Evolutionary conservation across 2,113 vertebrate genomes (phyloP), one percentile per base, ranked within the genome.

Genomic region (Callithrix jacchus): DNA sequence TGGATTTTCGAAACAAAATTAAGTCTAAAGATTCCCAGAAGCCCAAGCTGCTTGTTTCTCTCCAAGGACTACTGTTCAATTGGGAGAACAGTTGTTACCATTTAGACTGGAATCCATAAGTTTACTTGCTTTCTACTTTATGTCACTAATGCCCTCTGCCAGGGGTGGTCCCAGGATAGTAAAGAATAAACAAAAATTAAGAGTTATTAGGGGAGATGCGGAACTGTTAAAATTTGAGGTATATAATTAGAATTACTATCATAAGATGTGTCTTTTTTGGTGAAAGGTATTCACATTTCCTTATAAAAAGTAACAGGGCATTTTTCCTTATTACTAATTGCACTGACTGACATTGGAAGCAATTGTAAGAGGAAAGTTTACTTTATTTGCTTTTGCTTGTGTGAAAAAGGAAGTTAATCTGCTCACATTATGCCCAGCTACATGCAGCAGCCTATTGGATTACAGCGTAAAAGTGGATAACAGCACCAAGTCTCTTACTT

Each of bases 1-100:
- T 96, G 82, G 85, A 95, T 97, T 97, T 96, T 95, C 0, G 12
- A 86, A 96, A 71, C 68, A 98, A 97, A 97, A 97, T 97, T 93
- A 96, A 97, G 84, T 87, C 77, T 95, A 93, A 97, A 89, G 87
- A 87, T 94, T 80, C 79, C 68, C 61, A 92, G 61, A 94, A 95
- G 77, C n/a, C 58, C 52, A 93, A 52, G 12, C 12, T 92, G 49
- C 64, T 84, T 96, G 56, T 86, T 96, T 95, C 54, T 93, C 93
- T 96, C 92, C 37, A 92, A 96, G 83, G 56, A 93, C 84, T 86
- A 49, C 54, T 76, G 35, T 68, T 93, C 73, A 94, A 92, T 70
- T 40, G 40, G 68, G 54, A 93, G 47, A 89, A 93, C 97, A 96
- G 70, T 47, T 92, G 42, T 12, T 68, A 10, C 40, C 30, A 74